Evolutionary conservation across 92 coral and sea anemone genomes (phyloP).

Genomic region (Muricea muricata): DNA sequence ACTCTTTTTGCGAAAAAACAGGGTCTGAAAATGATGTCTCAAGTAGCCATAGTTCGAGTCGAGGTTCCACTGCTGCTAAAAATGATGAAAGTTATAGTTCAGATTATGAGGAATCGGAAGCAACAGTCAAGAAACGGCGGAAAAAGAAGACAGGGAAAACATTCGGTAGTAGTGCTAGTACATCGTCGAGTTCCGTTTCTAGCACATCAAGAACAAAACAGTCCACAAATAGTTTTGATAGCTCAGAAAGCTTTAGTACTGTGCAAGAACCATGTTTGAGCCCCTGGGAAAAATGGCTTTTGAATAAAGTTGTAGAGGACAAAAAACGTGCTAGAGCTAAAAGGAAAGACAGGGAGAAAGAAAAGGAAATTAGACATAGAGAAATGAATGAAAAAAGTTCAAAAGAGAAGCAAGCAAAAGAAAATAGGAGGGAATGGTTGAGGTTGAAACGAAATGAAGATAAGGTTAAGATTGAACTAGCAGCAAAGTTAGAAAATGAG

Average conservation of each 20-base stretch:
- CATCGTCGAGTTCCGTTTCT: background rate
- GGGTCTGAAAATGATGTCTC: background rate
- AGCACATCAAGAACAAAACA: background rate
- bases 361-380: constrained; percentile 48
- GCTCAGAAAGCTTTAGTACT: constrained; percentile 11
- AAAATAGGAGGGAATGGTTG: constrained; percentile 70
- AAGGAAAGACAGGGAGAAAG: constrained; percentile 51
- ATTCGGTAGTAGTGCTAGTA: background rate
- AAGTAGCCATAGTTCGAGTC: background rate
- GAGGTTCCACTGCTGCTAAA: background rate
- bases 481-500: constrained; percentile 52
- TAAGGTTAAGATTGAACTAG: constrained; percentile 55
- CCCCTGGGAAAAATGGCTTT: constrained; percentile 96
- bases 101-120: background rate
- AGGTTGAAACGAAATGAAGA: constrained; percentile 28
- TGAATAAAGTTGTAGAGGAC: constrained; percentile 77
- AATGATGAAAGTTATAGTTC: background rate
- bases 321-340: constrained; percentile 54
- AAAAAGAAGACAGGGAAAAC: background rate
- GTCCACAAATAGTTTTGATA: background rate
- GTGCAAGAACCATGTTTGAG: constrained; percentile 41
- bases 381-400: constrained; percentile 58
- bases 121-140: background rate
- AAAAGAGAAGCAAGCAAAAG: constrained; percentile 48
- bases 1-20: background rate